Evolutionary conservation across 2,113 vertebrate genomes (phyloP), one percentile per base, ranked within the genome.

Genomic region (Neodontobutis hainanensis): DNA sequence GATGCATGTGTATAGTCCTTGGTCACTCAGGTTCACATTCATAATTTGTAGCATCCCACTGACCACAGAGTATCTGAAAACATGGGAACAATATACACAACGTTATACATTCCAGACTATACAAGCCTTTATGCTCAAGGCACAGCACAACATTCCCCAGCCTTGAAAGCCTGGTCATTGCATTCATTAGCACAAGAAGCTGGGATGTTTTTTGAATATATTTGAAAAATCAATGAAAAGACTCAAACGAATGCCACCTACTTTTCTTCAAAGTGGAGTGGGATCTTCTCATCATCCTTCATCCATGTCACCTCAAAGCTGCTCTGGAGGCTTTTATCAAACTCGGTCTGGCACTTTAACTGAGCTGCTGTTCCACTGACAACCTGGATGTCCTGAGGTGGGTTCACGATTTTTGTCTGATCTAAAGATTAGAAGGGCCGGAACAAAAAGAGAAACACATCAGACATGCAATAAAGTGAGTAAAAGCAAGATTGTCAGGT

Each of bases 231-330:
- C 5, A 46, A 53, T 6, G 34, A 43, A 9, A 66, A 34, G 10
- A 47, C 16, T 61, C 35, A 47, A 66, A 73, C 42, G 47, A 38
- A n/a, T 34, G 27, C 5, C 34, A 46, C 68, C 47, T 62, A 98
- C 97, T 95, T 94, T 40, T 91, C 87, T 0, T 92, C 93, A 63
- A 76, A 67, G 49, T 91, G 93, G 32, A 77, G 73, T 72, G 77
- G 86, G 50, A 97, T 88, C 47, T 92, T 82, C 11, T 86, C 75
- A 11, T 92, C 94, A 36, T 96, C 90, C 72, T 95, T 97, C 59
- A 82, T 90, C 97, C 97, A 99, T 15, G 91, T 75, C 78, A 97
- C 75, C 82, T 92, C 87, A 85, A 97, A 91, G 6, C 90, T 92
- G 64, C 74, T 84, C 69, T 77, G 86, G 81, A 98, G 91, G 80